Conservation (phyloP, 2,888 invertebrate species). For the Eulithis prunata region DNA sequence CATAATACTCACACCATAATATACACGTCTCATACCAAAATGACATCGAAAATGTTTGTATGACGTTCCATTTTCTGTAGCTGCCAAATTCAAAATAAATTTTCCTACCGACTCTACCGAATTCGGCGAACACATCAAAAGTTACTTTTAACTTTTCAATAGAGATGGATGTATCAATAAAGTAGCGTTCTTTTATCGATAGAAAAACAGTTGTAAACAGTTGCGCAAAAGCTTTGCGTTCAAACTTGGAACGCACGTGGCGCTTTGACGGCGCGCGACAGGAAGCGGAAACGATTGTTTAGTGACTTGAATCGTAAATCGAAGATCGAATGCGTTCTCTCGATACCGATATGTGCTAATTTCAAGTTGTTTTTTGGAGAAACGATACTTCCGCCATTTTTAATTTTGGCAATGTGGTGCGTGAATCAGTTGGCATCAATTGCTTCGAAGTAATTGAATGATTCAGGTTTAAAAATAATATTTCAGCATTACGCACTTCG, state of each 20-base stretch:
- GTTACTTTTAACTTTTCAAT: no score
- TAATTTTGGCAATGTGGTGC: constrained; percentile 25
- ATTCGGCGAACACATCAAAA: no score
- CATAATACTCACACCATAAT: not conserved
- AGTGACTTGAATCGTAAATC: constrained; percentile 67
- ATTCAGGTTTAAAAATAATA: constrained; percentile 23
- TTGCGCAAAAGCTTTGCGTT: constrained; percentile 29
- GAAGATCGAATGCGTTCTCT: constrained; percentile 48
- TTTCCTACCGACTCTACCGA: no score
- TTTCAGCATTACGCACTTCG: not conserved
- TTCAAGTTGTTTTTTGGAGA: constrained; percentile 29
- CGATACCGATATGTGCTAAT: constrained; percentile 39
- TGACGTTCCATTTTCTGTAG: no score
- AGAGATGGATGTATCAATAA: constrained; percentile 6
- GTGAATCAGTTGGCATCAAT: constrained; percentile 21
- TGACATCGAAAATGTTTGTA: no score
- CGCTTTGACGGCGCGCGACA: constrained; percentile 49
- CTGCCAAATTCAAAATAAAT: no score
- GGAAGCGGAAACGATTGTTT: constrained; percentile 80
- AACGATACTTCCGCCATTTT: constrained; percentile 21
- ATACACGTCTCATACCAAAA: no score
- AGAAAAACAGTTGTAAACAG: constrained; percentile 7
- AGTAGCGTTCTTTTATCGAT: constrained; percentile 7
- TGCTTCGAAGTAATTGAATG: constrained; percentile 23
- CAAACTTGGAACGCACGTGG: constrained; percentile 59